These are phyloP conservation scores for Chamaea fasciata DNA, from an alignment of 2,113 vertebrate species.

Conservation along the genomic window DNA sequence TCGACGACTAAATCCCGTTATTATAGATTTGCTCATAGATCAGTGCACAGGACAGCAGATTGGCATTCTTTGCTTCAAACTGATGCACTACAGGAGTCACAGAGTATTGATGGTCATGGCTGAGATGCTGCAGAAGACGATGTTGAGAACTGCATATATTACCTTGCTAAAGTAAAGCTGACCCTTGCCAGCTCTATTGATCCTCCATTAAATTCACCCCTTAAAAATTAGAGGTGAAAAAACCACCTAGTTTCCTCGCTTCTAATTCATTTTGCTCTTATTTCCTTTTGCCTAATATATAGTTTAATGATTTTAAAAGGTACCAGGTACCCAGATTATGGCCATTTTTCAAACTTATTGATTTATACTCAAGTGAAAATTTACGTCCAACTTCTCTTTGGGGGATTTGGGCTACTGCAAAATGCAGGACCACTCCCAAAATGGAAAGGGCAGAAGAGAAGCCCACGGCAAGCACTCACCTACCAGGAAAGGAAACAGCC, in stretches of 20 bases:
- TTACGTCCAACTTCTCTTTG: neutral
- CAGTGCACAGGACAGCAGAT: neutral
- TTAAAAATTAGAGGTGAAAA: neutral
- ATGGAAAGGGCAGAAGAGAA: neutral
- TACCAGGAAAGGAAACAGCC: neutral
- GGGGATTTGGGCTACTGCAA: neutral
- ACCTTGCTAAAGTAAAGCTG: neutral
- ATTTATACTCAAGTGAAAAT: neutral
- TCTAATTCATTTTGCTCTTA: constrained; percentile 3
- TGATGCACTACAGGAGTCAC: neutral
- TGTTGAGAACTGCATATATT: neutral
- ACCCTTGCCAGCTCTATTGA: constrained; percentile 14
- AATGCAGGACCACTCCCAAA: neutral
- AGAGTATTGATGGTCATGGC: constrained; percentile 4
- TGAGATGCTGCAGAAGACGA: neutral
- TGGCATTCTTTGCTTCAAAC: constrained; percentile 3
- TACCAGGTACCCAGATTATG: neutral
- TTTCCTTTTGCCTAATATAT: neutral
- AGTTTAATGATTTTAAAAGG: neutral
- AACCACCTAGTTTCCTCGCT: neutral
- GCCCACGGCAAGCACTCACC: neutral
- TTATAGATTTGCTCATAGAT: constrained; percentile 40
- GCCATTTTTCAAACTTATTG: neutral
- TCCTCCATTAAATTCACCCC: constrained; percentile 4
- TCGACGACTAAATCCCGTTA: neutral